phyloP scores from a whole-genome alignment of 2,888 invertebrate genomes.

The Chrysolina haemoptera region DNA sequence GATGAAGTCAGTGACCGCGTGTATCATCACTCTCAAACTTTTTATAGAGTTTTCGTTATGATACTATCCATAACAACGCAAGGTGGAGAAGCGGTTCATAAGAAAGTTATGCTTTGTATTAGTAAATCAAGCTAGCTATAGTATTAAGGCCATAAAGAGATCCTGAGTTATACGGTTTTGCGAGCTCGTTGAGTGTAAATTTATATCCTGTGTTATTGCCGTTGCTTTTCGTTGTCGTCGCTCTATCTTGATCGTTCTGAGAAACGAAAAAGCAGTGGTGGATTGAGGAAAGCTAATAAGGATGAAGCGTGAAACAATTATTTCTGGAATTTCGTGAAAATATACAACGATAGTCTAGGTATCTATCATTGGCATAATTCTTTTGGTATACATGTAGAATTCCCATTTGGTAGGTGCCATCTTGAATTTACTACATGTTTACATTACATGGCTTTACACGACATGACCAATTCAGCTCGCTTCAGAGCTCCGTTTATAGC shows the following conservation, averaged over 20 bases:
- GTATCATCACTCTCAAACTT: constrained; percentile 21
- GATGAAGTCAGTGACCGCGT: constrained; percentile 6
- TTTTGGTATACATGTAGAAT: too few species aligned
- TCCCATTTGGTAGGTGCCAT: too few species aligned
- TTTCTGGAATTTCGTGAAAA: too few species aligned
- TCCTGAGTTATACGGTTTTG: constrained; percentile 34
- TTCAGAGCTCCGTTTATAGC: too few species aligned
- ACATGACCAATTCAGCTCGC: too few species aligned
- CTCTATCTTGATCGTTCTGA: constrained; percentile 19
- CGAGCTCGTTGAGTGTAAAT: constrained; percentile 34
- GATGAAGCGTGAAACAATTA: constrained; percentile 4
- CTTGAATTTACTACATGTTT: too few species aligned
- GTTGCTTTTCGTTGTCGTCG: constrained; percentile 9
- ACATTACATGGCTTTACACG: too few species aligned
- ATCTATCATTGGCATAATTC: too few species aligned
- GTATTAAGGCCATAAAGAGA: constrained; percentile 38
- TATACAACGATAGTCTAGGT: too few species aligned
- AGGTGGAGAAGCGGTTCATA: constrained; percentile 24
- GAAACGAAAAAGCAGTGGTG: not conserved
- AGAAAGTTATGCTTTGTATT: constrained; percentile 39
- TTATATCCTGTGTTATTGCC: constrained; percentile 36
- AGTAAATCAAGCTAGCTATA: constrained; percentile 37
- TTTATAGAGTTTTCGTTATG: constrained; percentile 15
- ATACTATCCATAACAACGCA: constrained; percentile 18
- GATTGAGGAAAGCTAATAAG: not conserved